Percentiles rank a stretch among this genome's conserved stretches.
phyloP scores from a whole-genome alignment of 2,888 invertebrate genomes.

The Eupithecia exiguata region DNA sequence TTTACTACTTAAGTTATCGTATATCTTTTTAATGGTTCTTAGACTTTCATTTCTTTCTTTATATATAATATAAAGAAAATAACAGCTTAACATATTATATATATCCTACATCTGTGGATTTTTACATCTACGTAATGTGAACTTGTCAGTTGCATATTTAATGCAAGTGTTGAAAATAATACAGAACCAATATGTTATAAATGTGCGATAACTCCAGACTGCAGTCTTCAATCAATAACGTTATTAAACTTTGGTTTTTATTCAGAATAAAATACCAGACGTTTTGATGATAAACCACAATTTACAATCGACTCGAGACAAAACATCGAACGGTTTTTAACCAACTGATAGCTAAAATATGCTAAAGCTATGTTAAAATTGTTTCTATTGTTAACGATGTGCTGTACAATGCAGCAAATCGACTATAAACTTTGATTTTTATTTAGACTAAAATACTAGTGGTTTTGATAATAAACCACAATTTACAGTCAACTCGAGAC shows the following conservation, averaged over 20 bases:
- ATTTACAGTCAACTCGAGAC: neutral
- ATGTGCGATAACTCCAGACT: neutral
- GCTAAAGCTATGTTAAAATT: neutral
- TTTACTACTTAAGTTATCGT: neutral
- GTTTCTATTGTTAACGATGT: neutral
- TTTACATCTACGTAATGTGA: neutral
- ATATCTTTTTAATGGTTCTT: neutral
- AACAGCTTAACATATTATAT: neutral
- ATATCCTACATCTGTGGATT: neutral
- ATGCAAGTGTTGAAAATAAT: neutral
- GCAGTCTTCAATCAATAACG: conserved; percentile 44
- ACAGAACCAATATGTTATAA: neutral
- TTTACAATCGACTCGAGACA: neutral
- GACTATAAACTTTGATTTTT: conserved; percentile 66
- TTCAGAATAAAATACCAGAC: conserved; percentile 36
- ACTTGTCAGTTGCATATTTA: neutral
- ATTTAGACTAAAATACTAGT: conserved; percentile 41
- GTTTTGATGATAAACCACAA: neutral
- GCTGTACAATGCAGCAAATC: neutral
- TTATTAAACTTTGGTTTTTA: conserved; percentile 67
- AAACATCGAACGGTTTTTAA: neutral
- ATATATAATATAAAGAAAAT: no score
- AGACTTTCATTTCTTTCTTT: no score
- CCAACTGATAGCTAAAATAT: neutral
- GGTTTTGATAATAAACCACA: neutral